phyloP scores from a whole-genome alignment of 1,140 invertebrate species.

The Leptinotarsa lineolata region DNA sequence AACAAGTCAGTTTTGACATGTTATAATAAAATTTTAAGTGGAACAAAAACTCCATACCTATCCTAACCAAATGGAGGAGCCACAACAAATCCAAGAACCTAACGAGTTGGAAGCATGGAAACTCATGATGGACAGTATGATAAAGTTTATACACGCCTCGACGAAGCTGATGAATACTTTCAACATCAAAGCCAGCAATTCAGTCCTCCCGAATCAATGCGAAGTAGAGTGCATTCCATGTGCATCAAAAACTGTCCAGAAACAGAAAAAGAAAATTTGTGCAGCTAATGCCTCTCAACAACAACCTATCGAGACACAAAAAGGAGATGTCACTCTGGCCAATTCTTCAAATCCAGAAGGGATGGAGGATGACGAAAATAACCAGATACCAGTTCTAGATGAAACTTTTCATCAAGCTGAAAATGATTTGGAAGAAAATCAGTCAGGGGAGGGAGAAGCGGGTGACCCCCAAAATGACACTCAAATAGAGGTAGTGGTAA shows the following conservation, averaged over 20 bases:
- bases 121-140: conserved; percentile 41
- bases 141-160: conserved; percentile 38
- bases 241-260: not conserved
- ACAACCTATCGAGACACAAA: not conserved
- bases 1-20: not conserved
- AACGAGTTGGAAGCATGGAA: conserved; percentile 41
- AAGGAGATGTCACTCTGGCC: too few species aligned
- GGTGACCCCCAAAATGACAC: too few species aligned
- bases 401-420: too few species aligned
- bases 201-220: not conserved
- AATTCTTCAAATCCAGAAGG: too few species aligned
- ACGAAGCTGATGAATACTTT: conserved; percentile 37
- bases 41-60: not conserved
- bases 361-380: too few species aligned
- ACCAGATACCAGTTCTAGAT: too few species aligned
- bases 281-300: conserved; percentile 17
- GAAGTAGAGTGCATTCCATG: not conserved
- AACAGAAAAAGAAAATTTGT: conserved; percentile 17
- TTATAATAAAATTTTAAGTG: not conserved
- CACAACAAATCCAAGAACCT: conserved; percentile 3
- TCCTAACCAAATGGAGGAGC: not conserved
- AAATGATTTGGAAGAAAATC: too few species aligned
- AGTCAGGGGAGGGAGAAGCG: too few species aligned
- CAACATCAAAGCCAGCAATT: conserved; percentile 24
- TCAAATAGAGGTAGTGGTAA: too few species aligned